phyloP scores from a whole-genome alignment of 2,113 vertebrate species.

The Polypterus senegalus region DNA sequence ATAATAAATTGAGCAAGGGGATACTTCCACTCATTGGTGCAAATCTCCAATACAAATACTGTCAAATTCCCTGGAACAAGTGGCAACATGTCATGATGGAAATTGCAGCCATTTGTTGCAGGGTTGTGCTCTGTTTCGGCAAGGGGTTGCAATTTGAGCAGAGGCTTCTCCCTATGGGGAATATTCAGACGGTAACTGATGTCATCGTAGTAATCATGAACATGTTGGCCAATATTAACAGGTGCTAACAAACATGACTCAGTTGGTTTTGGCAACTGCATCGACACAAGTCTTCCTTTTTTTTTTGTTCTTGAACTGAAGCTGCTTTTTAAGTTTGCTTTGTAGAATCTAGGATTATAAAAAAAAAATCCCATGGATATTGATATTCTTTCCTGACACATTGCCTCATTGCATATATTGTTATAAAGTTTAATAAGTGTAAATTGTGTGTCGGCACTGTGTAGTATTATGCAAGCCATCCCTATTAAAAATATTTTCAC shows the following conservation, averaged over 20 bases:
- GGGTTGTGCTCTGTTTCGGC: conserved; percentile 5
- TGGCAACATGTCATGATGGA: conserved; percentile 9
- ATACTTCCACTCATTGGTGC: conserved; percentile 8
- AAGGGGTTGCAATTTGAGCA: conserved; percentile 4
- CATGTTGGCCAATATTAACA: conserved; percentile 15
- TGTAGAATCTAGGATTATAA: too few relatives aligned
- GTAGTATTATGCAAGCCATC: too few relatives aligned
- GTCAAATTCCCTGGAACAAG: conserved; percentile 8
- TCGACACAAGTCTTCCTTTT: not conserved
- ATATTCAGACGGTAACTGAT: conserved; percentile 1
- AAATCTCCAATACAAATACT: conserved; percentile 5
- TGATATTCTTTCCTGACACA: too few relatives aligned
- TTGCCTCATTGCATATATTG: too few relatives aligned
- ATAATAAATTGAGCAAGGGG: conserved; percentile 9
- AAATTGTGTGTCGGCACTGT: too few relatives aligned
- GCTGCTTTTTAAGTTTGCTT: too few relatives aligned
- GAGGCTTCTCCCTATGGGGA: not conserved
- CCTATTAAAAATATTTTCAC: too few relatives aligned
- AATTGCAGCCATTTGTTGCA: conserved; percentile 8
- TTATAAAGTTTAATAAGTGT: too few relatives aligned
- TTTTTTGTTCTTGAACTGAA: too few relatives aligned
- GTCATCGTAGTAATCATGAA: conserved; percentile 6
- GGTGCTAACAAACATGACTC: conserved; percentile 18
- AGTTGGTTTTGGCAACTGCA: conserved; percentile 10
- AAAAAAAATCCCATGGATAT: too few relatives aligned